Conservation (phyloP, 2,888 invertebrate genomes). For the Terebella lapidaria region DNA sequence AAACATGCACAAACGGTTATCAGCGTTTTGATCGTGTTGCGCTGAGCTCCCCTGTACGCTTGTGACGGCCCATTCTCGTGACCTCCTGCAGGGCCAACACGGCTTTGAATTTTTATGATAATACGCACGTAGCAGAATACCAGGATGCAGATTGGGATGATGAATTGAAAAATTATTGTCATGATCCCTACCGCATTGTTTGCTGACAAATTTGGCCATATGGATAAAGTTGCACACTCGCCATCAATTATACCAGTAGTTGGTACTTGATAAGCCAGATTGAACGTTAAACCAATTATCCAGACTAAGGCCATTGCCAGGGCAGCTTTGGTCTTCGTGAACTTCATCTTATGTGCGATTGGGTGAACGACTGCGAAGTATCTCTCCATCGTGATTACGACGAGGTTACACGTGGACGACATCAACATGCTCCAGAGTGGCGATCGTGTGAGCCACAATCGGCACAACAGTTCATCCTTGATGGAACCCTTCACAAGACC, state of each 20-base stretch:
- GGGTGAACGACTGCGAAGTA: constrained; percentile 22
- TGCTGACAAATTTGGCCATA: constrained; percentile 9
- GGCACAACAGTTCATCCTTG: constrained; percentile 12
- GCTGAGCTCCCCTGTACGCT: constrained; percentile 7
- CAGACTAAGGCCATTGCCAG: constrained; percentile 5
- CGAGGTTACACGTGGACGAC: constrained; percentile 19
- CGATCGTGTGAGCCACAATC: constrained; percentile 18
- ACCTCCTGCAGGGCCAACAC: not conserved
- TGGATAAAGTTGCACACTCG: constrained; percentile 12
- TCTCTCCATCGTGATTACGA: constrained; percentile 19
- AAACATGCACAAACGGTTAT: constrained; percentile 15
- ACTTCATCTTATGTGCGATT: constrained; percentile 19
- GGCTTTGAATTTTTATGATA: constrained; percentile 9
- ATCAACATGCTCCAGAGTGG: constrained; percentile 19
- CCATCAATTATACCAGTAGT: constrained; percentile 12
- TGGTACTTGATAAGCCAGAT: constrained; percentile 6
- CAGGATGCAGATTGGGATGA: constrained; percentile 17
- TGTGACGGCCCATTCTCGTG: not conserved
- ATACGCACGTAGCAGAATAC: constrained; percentile 18
- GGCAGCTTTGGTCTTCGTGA: constrained; percentile 7
- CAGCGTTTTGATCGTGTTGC: constrained; percentile 22
- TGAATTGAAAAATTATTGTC: constrained; percentile 15
- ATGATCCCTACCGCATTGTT: constrained; percentile 11
- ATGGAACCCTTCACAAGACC: not conserved
- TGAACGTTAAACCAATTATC: constrained; percentile 13